Conservation (phyloP, 1,140 invertebrate species). For the Euschistus heros region DNA sequence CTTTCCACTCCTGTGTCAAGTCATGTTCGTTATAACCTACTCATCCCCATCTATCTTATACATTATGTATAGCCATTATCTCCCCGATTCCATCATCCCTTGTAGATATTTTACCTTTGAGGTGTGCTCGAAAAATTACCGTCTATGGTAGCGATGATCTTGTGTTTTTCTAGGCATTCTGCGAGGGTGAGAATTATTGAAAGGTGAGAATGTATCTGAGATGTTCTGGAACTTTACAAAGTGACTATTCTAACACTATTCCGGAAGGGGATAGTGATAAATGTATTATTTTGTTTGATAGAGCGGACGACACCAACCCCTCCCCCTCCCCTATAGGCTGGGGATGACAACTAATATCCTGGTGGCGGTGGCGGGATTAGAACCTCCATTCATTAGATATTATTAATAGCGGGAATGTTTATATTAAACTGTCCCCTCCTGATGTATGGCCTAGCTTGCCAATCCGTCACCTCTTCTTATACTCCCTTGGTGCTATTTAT, state of each 20-base stretch:
- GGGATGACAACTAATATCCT: not conserved
- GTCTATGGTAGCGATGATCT: too few species aligned
- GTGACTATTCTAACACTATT: too few species aligned
- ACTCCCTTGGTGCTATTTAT: too few species aligned
- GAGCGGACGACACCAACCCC: too few species aligned
- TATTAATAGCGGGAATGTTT: constrained; percentile 23
- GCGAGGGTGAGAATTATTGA: too few species aligned
- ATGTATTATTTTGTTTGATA: too few species aligned
- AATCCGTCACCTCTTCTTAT: not conserved
- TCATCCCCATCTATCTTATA: not conserved
- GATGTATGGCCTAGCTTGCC: not conserved
- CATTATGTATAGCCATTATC: constrained; percentile 9
- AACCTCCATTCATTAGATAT: constrained; percentile 19
- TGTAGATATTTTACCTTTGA: too few species aligned
- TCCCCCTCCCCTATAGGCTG: not conserved
- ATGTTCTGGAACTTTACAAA: too few species aligned
- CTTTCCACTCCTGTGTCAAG: not conserved
- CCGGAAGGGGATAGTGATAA: too few species aligned
- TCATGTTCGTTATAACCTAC: not conserved
- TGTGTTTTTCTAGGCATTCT: too few species aligned
- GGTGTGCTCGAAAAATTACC: too few species aligned
- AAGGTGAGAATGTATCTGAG: too few species aligned
- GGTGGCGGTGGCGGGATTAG: not conserved
- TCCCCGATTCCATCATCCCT: not conserved
- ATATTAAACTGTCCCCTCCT: constrained; percentile 17